Conservation (phyloP, 2,797 vertebrate genomes). For the Chaenodraco wilsoni region DNA sequence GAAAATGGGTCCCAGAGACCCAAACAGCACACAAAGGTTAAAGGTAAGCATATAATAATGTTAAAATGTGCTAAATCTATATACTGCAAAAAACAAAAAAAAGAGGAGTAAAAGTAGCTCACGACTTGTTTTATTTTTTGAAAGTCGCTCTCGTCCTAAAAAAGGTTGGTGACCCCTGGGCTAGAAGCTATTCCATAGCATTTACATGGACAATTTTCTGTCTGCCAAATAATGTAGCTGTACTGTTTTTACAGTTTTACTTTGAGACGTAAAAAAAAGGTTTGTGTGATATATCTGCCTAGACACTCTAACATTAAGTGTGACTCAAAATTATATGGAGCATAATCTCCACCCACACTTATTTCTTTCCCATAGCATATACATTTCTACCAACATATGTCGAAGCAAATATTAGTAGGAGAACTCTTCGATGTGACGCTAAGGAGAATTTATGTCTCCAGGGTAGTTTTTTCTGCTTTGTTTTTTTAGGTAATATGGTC, state of each 20-base stretch:
- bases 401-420: conserved; percentile 42
- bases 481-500: background rate
- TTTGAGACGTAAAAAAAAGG: conserved; percentile 10
- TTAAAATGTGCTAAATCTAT: too few relatives aligned
- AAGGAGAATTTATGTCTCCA: conserved; percentile 20
- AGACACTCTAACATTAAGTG: conserved; percentile 30
- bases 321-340: conserved; percentile 40
- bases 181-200: background rate
- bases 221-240: background rate
- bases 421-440: conserved; percentile 46
- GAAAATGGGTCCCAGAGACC: too few relatives aligned
- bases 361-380: conserved; percentile 23
- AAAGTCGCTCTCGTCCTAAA: too few relatives aligned
- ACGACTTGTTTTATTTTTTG: too few relatives aligned
- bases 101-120: too few relatives aligned
- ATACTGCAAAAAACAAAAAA: too few relatives aligned
- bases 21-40: too few relatives aligned
- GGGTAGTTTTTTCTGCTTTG: background rate
- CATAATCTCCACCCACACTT: conserved; percentile 48
- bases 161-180: too few relatives aligned
- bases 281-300: conserved; percentile 1
- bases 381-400: conserved; percentile 33
- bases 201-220: background rate
- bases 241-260: background rate
- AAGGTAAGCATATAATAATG: too few relatives aligned